Evolutionary conservation across 2,113 vertebrate species (phyloP), one percentile per base, ranked within the genome.

Genomic region (Petroica traversi): DNA sequence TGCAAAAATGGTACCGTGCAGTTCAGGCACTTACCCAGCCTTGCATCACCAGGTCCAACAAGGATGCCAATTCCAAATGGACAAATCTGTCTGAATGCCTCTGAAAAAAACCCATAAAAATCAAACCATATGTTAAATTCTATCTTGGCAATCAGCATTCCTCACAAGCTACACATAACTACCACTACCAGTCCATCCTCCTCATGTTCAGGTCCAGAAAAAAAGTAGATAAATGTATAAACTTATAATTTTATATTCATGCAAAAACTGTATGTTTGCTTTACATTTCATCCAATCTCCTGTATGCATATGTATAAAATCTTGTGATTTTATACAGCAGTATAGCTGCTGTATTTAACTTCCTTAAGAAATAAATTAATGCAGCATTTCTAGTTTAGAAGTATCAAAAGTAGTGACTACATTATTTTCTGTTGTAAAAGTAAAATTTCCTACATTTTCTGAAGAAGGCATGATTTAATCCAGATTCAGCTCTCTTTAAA

Each of bases 21-120:
- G 79, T 33, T 62, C 81, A 55, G 52, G 45, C 48, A 95, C 98
- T 97, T 88, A 98, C 98, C 98, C 41, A 98, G 93, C 45, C 98
- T 98, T 48, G 97, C 97, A 0, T 98, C 98, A 54, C 97, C 97
- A 23, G 96, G 97, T 51, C 98, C 98, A 85, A 98, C 97, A 18
- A 98, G 96, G 82, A 98, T 98, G 48, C 98, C 98, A 77, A 97
- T 97, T 94, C 98, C 98, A 51, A 96, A 98, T 1, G 98, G 98
- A 80, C 98, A 98, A 88, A 98, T 98, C 69, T 98, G 97, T 61
- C 96, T 97, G 94, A 98, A 98, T 7, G 98, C 98, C 92, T 98
- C 98, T 98, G 95, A 41, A 52, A 88, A 17, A 54, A 58, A 76
- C 11, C 2, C 62, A 83, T 13, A 11, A 40, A 72, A 66, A n/a